phyloP scores from a whole-genome alignment of 2,888 invertebrate species.

The Octonoba sinensis region DNA sequence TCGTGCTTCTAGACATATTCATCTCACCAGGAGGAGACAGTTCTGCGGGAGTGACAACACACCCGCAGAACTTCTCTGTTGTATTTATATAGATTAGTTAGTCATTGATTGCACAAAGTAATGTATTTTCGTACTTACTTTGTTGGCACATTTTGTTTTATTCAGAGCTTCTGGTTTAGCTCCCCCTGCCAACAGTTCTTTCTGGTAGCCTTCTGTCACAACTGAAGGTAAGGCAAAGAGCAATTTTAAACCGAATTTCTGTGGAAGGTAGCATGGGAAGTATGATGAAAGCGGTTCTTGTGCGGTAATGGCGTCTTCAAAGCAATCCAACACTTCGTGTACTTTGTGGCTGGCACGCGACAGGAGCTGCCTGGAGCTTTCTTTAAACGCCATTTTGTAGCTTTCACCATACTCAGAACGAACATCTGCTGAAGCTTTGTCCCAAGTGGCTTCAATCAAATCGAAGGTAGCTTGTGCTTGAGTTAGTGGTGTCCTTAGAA shows the following conservation, averaged over 20 bases:
- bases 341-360: conserved; percentile 1
- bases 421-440: neutral
- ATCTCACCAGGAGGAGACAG: too few relatives aligned
- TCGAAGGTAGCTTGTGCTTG: neutral
- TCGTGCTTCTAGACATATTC: too few relatives aligned
- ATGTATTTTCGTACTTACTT: too few relatives aligned
- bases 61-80: too few relatives aligned
- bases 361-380: neutral
- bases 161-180: neutral
- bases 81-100: too few relatives aligned
- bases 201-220: conserved; percentile 6
- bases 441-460: conserved; percentile 12
- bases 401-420: conserved; percentile 24
- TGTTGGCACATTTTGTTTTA: neutral
- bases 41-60: too few relatives aligned
- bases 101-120: too few relatives aligned
- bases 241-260: conserved; percentile 37
- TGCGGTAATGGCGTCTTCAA: conserved; percentile 42
- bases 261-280: conserved; percentile 20
- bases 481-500: conserved; percentile 37
- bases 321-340: conserved; percentile 32
- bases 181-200: neutral
- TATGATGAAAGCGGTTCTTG: conserved; percentile 24
- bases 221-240: neutral
- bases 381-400: conserved; percentile 17